Evolutionary conservation across 1,140 invertebrate species (phyloP), one percentile per base, ranked within the genome.

Genomic region (Cephus cinctus): DNA sequence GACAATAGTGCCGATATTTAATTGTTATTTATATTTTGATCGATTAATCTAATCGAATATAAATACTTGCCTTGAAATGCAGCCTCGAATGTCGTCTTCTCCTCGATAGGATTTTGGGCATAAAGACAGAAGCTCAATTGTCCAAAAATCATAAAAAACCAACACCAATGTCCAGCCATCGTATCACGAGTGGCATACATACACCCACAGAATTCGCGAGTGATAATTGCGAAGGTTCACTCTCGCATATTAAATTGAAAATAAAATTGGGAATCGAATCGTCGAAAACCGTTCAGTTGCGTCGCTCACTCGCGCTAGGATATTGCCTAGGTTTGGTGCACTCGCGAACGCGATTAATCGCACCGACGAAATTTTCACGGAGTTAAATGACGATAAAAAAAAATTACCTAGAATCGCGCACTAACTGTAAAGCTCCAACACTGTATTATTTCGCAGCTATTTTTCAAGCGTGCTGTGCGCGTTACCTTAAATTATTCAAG

Each of bases 51-150:
- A n/a, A n/a, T 15, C 23, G 16, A 25, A 16, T 15, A 16, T 11
- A 43, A 36, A 16, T 18, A 43, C 49, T 64, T 73, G 81, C 80
- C 80, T 78, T 82, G 80, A 61, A 82, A 81, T 20, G 80, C 80
- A 34, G 80, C 80, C 50, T 82, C 80, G 59, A 80, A 78, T 31
- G 68, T 77, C 30, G 72, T 73, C 46, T 72, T 67, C 47, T 78
- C 76, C 40, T 77, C 73, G 36, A 71, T 42, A 31, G 68, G 61
- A 45, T 72, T 67, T 50, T 71, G 66, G 11, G 67, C 65, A 14
- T 59, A 19, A 58, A 30, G 11, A 57, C 53, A 25, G 57, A 52
- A 42, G 56, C 42, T 14, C 51, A 61, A 49, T 19, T 62, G 61
- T 56, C 56, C 71, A 35, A 73, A 50, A 52, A 66, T 59, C 50